A percentile compares a stretch with the other conserved stretches of the same genome.
Evolutionary conservation across 2,888 invertebrate species (phyloP).

Genomic region (Amphimallon solstitiale): DNA sequence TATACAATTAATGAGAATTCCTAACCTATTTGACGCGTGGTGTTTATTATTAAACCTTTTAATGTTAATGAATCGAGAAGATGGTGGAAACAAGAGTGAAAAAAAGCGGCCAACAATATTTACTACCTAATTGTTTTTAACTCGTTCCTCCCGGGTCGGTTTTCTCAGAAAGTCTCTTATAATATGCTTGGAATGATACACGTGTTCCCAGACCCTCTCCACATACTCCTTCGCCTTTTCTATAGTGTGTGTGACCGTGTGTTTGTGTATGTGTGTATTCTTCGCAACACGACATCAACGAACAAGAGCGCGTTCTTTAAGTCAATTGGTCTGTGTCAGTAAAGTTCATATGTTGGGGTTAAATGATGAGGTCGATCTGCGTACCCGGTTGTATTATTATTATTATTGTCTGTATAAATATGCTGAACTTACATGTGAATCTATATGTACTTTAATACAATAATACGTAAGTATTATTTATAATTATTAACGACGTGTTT

Average conservation of each 20-base stretch:
- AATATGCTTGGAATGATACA: slow-evolving; percentile 6
- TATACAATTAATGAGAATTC: neutral
- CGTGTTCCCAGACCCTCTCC: slow-evolving; percentile 49
- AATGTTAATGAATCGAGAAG: neutral
- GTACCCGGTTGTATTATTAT: slow-evolving; percentile 45
- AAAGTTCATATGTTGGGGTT: slow-evolving; percentile 53
- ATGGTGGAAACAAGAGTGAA: neutral
- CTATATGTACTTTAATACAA: slow-evolving; percentile 11
- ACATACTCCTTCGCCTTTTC: slow-evolving; percentile 4
- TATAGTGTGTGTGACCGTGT: neutral
- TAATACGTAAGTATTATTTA: slow-evolving; percentile 33
- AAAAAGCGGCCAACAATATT: neutral
- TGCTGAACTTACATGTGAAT: slow-evolving; percentile 39
- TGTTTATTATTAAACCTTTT: too few relatives aligned
- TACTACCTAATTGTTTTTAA: too few relatives aligned
- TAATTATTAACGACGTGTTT: slow-evolving; percentile 37
- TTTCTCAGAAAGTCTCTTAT: slow-evolving; percentile 29
- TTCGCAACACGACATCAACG: slow-evolving; percentile 4
- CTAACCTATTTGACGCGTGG: neutral
- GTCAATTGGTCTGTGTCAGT: slow-evolving; percentile 52
- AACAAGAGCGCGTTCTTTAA: slow-evolving; percentile 51
- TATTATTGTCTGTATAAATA: slow-evolving; percentile 51
- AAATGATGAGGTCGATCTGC: slow-evolving; percentile 50
- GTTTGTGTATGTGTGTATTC: neutral
- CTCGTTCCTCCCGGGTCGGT: slow-evolving; percentile 7